Percentiles rank a stretch among this genome's conserved stretches.
Conservation (phyloP, 2,888 invertebrate species). For the Xestia ashworthii region DNA sequence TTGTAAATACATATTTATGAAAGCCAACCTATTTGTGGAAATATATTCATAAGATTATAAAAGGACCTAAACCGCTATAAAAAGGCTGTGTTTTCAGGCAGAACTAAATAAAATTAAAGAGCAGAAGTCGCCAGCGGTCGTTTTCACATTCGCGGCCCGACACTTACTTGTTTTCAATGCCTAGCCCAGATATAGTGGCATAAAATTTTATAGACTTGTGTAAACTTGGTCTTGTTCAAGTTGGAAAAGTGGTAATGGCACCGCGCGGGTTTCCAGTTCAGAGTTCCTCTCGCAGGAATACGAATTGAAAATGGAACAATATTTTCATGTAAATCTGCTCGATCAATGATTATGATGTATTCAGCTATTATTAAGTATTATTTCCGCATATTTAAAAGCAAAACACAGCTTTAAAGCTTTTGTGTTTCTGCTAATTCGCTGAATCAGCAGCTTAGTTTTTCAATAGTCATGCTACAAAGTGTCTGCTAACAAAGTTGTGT, state of each 20-base stretch:
- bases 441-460: constrained; percentile 50
- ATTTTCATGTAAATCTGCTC: constrained; percentile 46
- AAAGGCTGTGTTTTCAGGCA: not conserved
- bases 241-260: constrained; percentile 65
- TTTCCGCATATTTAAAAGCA: not conserved
- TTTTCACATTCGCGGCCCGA: constrained; percentile 52
- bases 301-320: constrained; percentile 41
- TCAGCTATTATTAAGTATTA: not conserved
- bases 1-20: not conserved
- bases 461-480: constrained; percentile 66
- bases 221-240: constrained; percentile 63
- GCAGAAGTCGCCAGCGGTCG: constrained; percentile 41
- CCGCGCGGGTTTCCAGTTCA: constrained; percentile 32
- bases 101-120: constrained; percentile 34
- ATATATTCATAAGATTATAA: constrained; percentile 13
- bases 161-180: constrained; percentile 60
- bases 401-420: not conserved
- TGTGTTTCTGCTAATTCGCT: constrained; percentile 33
- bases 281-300: constrained; percentile 40
- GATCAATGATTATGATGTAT: not conserved
- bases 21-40: not conserved
- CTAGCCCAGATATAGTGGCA: constrained; percentile 67
- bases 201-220: constrained; percentile 71
- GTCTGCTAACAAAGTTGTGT: constrained; percentile 71
- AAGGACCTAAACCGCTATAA: constrained; percentile 1